Percentiles rank a stretch among this genome's conserved stretches.
Conservation (phyloP, 2,797 vertebrate species). For the Pampus argenteus region DNA sequence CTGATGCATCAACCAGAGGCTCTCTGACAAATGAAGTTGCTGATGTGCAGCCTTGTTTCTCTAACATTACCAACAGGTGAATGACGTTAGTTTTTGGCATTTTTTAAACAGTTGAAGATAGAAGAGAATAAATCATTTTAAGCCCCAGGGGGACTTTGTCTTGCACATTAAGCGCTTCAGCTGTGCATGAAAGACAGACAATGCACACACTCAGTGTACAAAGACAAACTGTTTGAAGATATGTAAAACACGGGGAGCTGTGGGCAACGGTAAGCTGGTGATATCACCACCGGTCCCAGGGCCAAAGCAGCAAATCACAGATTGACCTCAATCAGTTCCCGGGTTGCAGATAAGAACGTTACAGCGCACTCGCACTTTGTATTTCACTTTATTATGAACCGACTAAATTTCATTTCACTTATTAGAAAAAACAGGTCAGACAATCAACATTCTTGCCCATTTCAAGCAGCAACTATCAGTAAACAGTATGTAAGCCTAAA, state of each 20-base stretch:
- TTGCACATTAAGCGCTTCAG: constrained; percentile 38
- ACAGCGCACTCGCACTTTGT: constrained; percentile 28
- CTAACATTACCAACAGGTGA: constrained; percentile 29
- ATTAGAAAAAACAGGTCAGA: constrained; percentile 43
- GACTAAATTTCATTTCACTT: constrained; percentile 16
- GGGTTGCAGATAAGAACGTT: constrained; percentile 60
- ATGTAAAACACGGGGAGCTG: constrained; percentile 45
- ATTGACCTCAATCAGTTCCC: constrained; percentile 78
- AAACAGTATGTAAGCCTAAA: constrained; percentile 9
- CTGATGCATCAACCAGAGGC: neutral
- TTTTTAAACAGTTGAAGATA: constrained; percentile 31
- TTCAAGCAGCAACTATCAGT: neutral
- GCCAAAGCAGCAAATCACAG: constrained; percentile 78
- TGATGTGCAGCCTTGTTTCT: constrained; percentile 1
- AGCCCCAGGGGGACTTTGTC: constrained; percentile 1
- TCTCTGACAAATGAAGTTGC: constrained; percentile 1
- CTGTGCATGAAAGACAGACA: constrained; percentile 24
- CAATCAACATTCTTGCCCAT: neutral
- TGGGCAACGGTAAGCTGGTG: constrained; percentile 59
- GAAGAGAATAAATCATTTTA: constrained; percentile 36
- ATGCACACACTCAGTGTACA: constrained; percentile 11
- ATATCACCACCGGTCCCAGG: constrained; percentile 57
- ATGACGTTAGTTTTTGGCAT: neutral
- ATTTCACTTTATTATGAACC: constrained; percentile 33
- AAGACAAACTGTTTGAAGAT: constrained; percentile 57